phyloP scores from a whole-genome alignment of 2,888 invertebrate species.

The Macrosiphum euphorbiae region DNA sequence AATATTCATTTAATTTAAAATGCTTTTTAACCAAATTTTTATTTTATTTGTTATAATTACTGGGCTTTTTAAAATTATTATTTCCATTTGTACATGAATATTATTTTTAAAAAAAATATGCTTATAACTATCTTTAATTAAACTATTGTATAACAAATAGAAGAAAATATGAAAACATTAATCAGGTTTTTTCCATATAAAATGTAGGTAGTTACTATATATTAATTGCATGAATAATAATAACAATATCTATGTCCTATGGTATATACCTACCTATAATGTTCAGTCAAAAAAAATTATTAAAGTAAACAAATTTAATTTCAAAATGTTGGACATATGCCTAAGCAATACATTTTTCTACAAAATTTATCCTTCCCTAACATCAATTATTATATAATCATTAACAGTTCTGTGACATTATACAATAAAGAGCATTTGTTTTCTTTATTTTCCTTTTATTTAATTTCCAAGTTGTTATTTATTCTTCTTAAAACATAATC shows the following conservation, averaged over 20 bases:
- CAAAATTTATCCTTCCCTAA: neutral
- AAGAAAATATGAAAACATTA: neutral
- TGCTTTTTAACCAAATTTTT: neutral
- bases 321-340: neutral
- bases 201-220: neutral
- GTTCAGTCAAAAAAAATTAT: neutral
- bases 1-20: neutral
- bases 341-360: too few relatives aligned
- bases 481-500: conserved; percentile 6
- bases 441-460: neutral
- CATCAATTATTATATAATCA: neutral
- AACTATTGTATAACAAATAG: neutral
- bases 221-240: neutral
- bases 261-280: neutral
- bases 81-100: neutral
- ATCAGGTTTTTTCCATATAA: neutral
- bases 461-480: neutral
- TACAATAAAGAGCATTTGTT: neutral
- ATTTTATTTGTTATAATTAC: neutral
- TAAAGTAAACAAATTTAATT: neutral
- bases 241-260: neutral
- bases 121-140: neutral
- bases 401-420: neutral
- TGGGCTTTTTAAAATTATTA: neutral
- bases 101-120: neutral